Percentiles rank a stretch among this genome's conserved stretches.
phyloP scores from a whole-genome alignment of 2,888 invertebrate species.

The Zelleria hepariella region DNA sequence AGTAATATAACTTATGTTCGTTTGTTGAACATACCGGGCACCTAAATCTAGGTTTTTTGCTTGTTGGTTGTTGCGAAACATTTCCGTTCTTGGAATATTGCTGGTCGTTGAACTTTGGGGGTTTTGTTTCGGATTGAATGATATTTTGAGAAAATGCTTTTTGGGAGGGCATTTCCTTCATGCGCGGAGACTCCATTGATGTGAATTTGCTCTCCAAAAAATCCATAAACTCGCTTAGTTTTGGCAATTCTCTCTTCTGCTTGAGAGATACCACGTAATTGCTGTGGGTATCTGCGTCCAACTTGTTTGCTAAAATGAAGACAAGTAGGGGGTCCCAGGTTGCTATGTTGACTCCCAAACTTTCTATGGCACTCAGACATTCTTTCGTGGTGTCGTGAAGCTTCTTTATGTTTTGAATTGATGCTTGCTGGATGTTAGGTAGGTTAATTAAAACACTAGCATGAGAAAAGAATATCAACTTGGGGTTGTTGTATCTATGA shows the following conservation, averaged over 20 bases:
- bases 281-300: constrained; percentile 7
- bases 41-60: neutral
- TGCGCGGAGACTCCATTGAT: neutral
- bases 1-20: neutral
- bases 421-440: constrained; percentile 3
- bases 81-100: neutral
- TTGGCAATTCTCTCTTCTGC: constrained; percentile 2
- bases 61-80: neutral
- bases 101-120: neutral
- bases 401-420: neutral
- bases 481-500: constrained; percentile 14
- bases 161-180: neutral
- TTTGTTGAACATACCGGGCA: neutral
- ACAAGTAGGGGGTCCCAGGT: constrained; percentile 11
- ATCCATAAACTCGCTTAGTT: constrained; percentile 7
- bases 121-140: neutral
- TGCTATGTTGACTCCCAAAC: constrained; percentile 9
- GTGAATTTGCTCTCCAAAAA: constrained; percentile 11
- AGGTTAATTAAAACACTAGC: neutral
- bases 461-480: constrained; percentile 9
- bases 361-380: constrained; percentile 7
- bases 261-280: constrained; percentile 7
- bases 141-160: neutral
- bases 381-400: constrained; percentile 1
- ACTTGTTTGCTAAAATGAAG: constrained; percentile 8